Base-by-base conservation (phyloP, 2,113 vertebrate species). In the Montifringilla adamsi region DNA sequence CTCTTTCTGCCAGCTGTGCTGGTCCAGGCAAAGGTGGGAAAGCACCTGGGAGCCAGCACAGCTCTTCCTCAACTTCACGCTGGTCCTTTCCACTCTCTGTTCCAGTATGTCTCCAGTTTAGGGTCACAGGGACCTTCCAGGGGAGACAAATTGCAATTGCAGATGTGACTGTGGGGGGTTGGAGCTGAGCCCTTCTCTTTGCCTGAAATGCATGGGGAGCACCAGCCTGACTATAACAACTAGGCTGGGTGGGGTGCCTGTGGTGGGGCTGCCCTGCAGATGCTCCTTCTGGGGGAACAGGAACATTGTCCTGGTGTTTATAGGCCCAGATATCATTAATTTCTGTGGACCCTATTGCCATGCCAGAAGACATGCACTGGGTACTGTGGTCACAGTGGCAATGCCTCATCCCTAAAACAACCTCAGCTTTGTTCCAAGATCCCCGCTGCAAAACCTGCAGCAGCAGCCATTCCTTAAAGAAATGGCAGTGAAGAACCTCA, bases 241-340 rank as follows among this genome's bases (percentile, higher is more conserved):
- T n/a, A 23, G 74, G 7, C 56, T 60, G 4, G 1, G 7, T 23
- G 56, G 21, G 52, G 2, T 63, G 49, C 5, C 19, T 44, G 47
- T 13, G 20, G 4, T 3, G 27, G 17, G 9, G 23, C 17, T 1
- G 21, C 9, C 18, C 46, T 44, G 22, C 16, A 35, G 1, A 26
- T 43, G 14, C 13, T 56, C 2, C 5, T 6, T 31, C 24, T 19
- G 33, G 7, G 11, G 46, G 13, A 41, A 13, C 13, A 13, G 13
- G 41, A 41, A 13, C 41, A 13, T 41, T 41, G 13, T 41, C 13
- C 13, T 41, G 41, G 41, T 41, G 41, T 41, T 14, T 6, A 41
- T 39, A 39, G 10, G 39, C 39, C 39, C 41, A 41, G 41, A 14
- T n/a, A n/a, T n/a, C n/a, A n/a, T n/a, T n/a, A n/a, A n/a, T n/a